Conservation (phyloP, 2,797 vertebrate species). For the Lagorchestes hirsutus region DNA sequence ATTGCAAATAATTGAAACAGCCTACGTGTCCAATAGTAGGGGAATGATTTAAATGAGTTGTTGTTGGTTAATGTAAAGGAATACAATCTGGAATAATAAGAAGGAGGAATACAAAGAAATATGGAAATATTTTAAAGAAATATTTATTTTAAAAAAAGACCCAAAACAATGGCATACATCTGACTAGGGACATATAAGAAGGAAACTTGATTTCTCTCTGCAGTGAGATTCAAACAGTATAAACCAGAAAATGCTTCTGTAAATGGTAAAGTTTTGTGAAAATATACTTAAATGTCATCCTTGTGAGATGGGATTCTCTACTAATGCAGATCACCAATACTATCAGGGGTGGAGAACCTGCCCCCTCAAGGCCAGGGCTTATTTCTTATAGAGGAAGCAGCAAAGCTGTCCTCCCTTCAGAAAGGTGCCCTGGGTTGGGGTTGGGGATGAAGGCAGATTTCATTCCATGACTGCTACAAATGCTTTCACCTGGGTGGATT, state of each 20-base stretch:
- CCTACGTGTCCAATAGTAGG: background rate
- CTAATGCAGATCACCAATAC: background rate
- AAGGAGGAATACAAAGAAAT: background rate
- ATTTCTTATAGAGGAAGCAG: conserved; percentile 61
- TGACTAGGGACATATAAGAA: background rate
- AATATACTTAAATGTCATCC: background rate
- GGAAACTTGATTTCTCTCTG: background rate
- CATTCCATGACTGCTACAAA: conserved; percentile 54
- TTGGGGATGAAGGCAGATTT: background rate
- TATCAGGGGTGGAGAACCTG: too few species aligned
- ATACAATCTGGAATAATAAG: background rate
- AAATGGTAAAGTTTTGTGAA: background rate
- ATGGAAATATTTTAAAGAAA: background rate
- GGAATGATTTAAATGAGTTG: background rate
- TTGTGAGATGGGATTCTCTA: background rate
- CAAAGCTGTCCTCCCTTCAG: conserved; percentile 63
- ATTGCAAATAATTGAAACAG: background rate
- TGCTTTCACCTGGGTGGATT: conserved; percentile 55
- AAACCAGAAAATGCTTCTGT: background rate
- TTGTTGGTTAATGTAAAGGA: background rate
- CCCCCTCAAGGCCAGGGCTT: background rate
- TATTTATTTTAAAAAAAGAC: background rate
- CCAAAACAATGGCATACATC: background rate
- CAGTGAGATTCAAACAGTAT: background rate
- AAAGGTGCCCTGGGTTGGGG: background rate